phyloP scores from a whole-genome alignment of 2,113 vertebrate genomes.

The Nothocercus nigrocapillus region DNA sequence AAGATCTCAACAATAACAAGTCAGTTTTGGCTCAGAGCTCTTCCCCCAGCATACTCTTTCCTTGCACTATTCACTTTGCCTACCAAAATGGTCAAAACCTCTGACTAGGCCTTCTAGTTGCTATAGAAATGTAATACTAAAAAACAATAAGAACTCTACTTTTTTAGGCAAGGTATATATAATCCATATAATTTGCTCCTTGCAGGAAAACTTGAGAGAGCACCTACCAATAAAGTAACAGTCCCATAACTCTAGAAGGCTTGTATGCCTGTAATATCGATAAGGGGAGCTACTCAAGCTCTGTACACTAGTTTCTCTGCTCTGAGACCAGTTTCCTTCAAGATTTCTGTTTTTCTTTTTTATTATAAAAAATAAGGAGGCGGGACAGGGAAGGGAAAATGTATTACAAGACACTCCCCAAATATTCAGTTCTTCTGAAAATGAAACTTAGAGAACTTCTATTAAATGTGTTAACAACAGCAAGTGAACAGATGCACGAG shows the following conservation, averaged over 20 bases:
- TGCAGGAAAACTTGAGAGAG: slow-evolving; percentile 27
- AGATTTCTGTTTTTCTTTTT: neutral
- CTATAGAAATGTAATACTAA: slow-evolving; percentile 57
- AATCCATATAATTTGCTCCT: slow-evolving; percentile 40
- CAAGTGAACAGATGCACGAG: slow-evolving; percentile 28
- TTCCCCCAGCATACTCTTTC: slow-evolving; percentile 13
- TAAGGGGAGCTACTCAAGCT: neutral
- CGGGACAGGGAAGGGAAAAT: neutral
- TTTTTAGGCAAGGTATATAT: slow-evolving; percentile 18
- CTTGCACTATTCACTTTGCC: neutral
- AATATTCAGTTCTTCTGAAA: neutral
- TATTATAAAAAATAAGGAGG: neutral
- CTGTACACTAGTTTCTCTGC: neutral
- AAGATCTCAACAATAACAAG: neutral
- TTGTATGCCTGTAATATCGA: neutral
- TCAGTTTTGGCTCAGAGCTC: neutral
- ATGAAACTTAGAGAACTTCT: neutral
- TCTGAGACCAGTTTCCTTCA: neutral
- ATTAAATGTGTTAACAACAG: neutral
- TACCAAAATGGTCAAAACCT: slow-evolving; percentile 35
- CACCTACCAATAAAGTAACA: slow-evolving; percentile 28
- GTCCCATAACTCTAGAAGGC: neutral
- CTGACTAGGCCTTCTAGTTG: slow-evolving; percentile 18
- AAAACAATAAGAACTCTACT: neutral
- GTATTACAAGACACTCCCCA: neutral